A percentile compares a stretch with the other conserved stretches of the same genome.
Conservation (phyloP, 2,113 vertebrate species). For the Psammodynastes pulverulentus region DNA sequence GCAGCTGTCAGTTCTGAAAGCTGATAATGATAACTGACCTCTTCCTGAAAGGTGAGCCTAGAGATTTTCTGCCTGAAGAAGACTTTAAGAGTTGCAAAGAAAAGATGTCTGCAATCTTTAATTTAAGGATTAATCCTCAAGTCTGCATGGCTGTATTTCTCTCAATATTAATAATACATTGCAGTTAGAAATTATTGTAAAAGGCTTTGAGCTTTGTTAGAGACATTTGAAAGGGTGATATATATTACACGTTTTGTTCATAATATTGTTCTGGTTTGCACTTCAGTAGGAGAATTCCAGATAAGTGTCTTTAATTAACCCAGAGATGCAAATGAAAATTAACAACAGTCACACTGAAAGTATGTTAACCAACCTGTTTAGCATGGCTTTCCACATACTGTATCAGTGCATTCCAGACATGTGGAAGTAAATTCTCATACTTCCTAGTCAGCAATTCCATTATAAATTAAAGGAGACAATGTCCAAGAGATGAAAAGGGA, state of each 20-base stretch:
- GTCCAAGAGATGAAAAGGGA: not conserved
- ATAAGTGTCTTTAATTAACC: not conserved
- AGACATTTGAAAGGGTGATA: not conserved
- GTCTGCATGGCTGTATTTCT: not conserved
- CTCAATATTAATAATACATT: not conserved
- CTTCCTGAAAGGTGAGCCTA: not conserved
- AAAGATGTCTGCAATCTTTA: not conserved
- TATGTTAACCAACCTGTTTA: not conserved
- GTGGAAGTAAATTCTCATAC: not conserved
- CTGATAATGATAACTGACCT: not conserved
- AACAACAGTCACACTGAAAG: not conserved
- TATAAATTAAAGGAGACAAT: not conserved
- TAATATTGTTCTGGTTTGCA: not conserved
- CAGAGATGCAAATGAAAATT: not conserved
- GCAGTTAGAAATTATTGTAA: not conserved
- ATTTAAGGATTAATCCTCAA: not conserved
- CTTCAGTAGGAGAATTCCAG: not conserved
- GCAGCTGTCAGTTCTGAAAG: not conserved
- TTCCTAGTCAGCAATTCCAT: not conserved
- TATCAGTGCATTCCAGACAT: not conserved
- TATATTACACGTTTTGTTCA: not conserved
- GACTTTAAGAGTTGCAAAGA: not conserved
- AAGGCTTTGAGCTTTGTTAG: not conserved
- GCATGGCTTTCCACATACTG: not conserved
- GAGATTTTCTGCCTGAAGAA: not conserved